Base-by-base conservation (phyloP, 2,888 invertebrate genomes). In the Hartigia nigra region DNA sequence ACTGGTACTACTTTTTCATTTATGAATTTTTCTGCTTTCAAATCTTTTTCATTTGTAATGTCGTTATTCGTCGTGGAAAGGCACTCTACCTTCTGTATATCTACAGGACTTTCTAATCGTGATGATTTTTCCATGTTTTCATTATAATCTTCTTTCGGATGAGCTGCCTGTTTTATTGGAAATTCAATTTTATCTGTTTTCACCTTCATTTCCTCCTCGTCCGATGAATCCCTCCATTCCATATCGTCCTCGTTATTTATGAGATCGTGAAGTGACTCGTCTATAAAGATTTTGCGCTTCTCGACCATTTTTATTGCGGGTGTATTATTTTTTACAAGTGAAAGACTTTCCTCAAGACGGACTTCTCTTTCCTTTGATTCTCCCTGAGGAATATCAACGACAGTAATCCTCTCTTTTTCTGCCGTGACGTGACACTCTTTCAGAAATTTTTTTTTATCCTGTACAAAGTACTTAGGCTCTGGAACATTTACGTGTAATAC, bases 181-280 rank as follows among this genome's bases (percentile, higher is more conserved):
- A 31, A n/a, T 37, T 75, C 37, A 12, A 36, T 31, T 32, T 75
- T 37, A 31, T 3, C 32, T 11, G 31, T 23, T 76, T 32, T 12
- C 31, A 74, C 55, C 1, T 76, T 37, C n/a, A 36, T 31, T 23
- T 75, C 36, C 69, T 80, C 76, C 3, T 77, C 76, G 31, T 80
- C 80, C 23, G 77, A 81, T 14, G 77, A 74, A 23, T 78, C 78
- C 4, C 83, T 78, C 39, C 74, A 78, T 31, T 80, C 39, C 74
- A 77, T 78, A 31, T 32, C 69, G 11, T 31, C 31, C 36, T 81
- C 77, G 12, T 80, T 77, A 69, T 83, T 82, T 1, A 82, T 78
- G 34, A 87, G 79, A 77, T 80, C 82, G 23, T 82, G 78, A 9
- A 81, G 70, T 12, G 86, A 81, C 31, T 86, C 82, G 55, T 82